Evolutionary conservation across 2,888 invertebrate genomes (phyloP), one percentile per base, ranked within the genome.

Genomic region (Stegana nigrithorax): DNA sequence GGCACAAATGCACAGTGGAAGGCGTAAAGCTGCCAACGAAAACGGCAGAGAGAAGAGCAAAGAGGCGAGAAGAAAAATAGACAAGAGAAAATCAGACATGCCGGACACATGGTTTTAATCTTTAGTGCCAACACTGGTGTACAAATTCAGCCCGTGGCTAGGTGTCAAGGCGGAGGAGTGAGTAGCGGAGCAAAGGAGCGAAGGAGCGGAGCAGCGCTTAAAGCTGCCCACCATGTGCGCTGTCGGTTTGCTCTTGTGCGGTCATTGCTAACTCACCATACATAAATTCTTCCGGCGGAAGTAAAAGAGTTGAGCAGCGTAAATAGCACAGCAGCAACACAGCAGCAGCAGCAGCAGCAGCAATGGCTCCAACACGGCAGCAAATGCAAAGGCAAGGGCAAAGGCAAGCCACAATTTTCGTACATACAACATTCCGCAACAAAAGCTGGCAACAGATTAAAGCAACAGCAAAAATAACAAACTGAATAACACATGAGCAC

Each of bases 101-200:
- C 75, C 81, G 78, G 81, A 79, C 78, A 78, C 77, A 78, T 80
- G 78, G 73, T 78, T 78, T 79, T 80, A 80, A 78, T 80, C 81
- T 80, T 73, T 71, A 65, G 68, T 67, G 65, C 77, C 72, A 73
- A 74, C 75, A 80, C 76, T n/a, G n/a, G n/a, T n/a, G 76, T 73
- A 73, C 76, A 76, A n/a, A n/a, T n/a, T n/a, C 80, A 70, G 78
- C 76, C 71, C 75, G 71, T 76, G 73, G 77, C 79, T 75, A 79
- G 79, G 75, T 75, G 73, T 73, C 66, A 67, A 67, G 60, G 76
- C 62, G 66, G 68, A 21, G 50, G 25, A 7, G 10, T 6, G 10
- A 29, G 29, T 10, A 29, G 29, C 10, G 29, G 6, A 29, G 29
- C 29, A 32, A n/a, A n/a, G n/a, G n/a, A n/a, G 32, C 2, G 32